A percentile compares a stretch with the other conserved stretches of the same genome.
Evolutionary conservation across 2,797 vertebrate genomes (phyloP).

Genomic region (Lagocephalus sceleratus): DNA sequence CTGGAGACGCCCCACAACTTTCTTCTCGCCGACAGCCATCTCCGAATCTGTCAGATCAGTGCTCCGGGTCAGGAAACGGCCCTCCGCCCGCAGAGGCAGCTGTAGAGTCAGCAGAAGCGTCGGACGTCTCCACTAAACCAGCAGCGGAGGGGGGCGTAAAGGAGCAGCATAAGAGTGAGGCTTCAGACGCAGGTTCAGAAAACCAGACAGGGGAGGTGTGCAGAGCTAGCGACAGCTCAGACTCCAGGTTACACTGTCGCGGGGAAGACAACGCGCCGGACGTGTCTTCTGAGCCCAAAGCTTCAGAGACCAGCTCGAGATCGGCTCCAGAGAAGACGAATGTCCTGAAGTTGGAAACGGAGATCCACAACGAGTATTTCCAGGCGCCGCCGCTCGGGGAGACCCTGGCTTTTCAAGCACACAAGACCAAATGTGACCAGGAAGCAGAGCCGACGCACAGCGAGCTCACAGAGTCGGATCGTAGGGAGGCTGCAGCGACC

Average conservation of each 20-base stretch:
- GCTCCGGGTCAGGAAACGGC: conserved; percentile 75
- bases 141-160: conserved; percentile 9
- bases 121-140: conserved; percentile 32
- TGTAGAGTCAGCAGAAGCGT: conserved; percentile 20
- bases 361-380: conserved; percentile 71
- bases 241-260: conserved; percentile 3
- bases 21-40: conserved; percentile 79
- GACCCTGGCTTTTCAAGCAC: conserved; percentile 53
- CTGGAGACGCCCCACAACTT: conserved; percentile 78
- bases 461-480: conserved; percentile 32
- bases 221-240: neutral
- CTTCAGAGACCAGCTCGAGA: conserved; percentile 43
- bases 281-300: conserved; percentile 17
- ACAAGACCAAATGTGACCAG: conserved; percentile 35
- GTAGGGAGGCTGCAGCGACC: conserved; percentile 31
- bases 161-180: conserved; percentile 14
- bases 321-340: conserved; percentile 59
- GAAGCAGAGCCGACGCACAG: conserved; percentile 23
- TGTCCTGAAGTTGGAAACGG: conserved; percentile 67
- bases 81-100: conserved; percentile 64
- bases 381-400: conserved; percentile 71
- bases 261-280: conserved; percentile 21
- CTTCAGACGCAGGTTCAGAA: conserved; percentile 31
- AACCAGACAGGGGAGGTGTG: conserved; percentile 15
- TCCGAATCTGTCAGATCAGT: conserved; percentile 74